Conservation (phyloP, 2,797 vertebrate genomes). For the Hafferia zeledoni region DNA sequence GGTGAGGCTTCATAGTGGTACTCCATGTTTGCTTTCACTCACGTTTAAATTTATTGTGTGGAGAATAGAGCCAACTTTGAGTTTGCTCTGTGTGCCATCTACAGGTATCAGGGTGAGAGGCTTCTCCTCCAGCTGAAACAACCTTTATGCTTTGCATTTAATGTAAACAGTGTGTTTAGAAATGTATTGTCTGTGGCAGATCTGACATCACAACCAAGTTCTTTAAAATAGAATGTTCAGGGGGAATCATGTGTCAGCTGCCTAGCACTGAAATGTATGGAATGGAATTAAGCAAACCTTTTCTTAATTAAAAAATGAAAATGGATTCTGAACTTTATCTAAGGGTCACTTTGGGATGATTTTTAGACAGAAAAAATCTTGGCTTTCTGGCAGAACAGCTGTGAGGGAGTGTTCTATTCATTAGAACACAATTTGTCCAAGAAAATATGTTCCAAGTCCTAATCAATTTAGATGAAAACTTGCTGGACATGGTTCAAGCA, state of each 20-base stretch:
- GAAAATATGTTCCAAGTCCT: conserved; percentile 82
- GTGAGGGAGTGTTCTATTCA: conserved; percentile 81
- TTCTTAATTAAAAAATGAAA: conserved; percentile 70
- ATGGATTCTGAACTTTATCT: conserved; percentile 74
- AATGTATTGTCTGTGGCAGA: conserved; percentile 40
- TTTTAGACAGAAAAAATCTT: conserved; percentile 77
- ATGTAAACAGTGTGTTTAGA: conserved; percentile 25
- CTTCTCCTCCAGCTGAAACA: not conserved
- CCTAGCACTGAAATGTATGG: conserved; percentile 59
- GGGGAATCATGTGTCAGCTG: conserved; percentile 42
- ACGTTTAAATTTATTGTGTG: not conserved
- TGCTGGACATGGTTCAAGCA: conserved; percentile 79
- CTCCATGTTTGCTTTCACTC: not conserved
- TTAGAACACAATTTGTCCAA: conserved; percentile 78
- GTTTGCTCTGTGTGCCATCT: not conserved
- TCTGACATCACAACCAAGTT: conserved; percentile 42
- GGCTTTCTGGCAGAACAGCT: conserved; percentile 76
- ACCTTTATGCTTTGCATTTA: not conserved
- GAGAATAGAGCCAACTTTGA: not conserved
- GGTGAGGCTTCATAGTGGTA: not conserved
- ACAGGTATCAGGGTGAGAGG: not conserved
- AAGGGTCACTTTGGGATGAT: conserved; percentile 81
- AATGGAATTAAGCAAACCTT: conserved; percentile 67
- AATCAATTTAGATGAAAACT: conserved; percentile 84
- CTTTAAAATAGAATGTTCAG: conserved; percentile 41